Evolutionary conservation across 2,797 vertebrate species (phyloP), one percentile per base, ranked within the genome.

Genomic region (Rhincodon typus): DNA sequence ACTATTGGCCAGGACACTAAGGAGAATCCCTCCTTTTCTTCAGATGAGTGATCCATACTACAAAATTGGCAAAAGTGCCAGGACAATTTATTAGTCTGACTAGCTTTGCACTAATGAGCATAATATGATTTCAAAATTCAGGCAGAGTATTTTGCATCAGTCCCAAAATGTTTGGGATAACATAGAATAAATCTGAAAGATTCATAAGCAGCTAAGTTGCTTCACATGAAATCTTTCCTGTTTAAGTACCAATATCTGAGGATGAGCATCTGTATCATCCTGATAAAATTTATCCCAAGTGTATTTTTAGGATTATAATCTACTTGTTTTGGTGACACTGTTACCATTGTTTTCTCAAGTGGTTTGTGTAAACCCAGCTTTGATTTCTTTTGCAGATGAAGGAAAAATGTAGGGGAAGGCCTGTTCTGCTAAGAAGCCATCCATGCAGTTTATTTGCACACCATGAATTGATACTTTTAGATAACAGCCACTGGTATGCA

Each of bases 231-330:
- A 42, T 42, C 4, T 42, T 38, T 42, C 17, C 15, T 42, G 19
- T 42, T 84, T 84, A 46, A 84, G n/a, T 17, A 84, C 38, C 79
- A 38, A 84, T 84, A 38, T 46, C 79, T 84, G 79, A 84, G 38
- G 5, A 42, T 84, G 79, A 84, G 79, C 19, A 84, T 84, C 17
- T 84, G 34, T 19, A 79, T 34, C 79, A 84, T 84, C 79, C 79
- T 42, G 38, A 42, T 84, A 84, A 84, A 84, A 46, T 84, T 17
- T 8, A 38, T 23, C 79, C 38, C 79, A 84, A 17, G 79, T 84
- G 79, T 42, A 84, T 84, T 84, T 84, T 84, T 42, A 46, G 79
- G 42, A 84, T 79, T 79, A 79, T n/a, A 79, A 79, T 82, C 79
- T 84, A 46, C 38, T 82, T 17, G 17, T 84, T 6, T 84, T 38